These are phyloP conservation scores for Vanessa tameamea DNA, from an alignment of 1,140 invertebrate genomes.

Conservation along the genomic window DNA sequence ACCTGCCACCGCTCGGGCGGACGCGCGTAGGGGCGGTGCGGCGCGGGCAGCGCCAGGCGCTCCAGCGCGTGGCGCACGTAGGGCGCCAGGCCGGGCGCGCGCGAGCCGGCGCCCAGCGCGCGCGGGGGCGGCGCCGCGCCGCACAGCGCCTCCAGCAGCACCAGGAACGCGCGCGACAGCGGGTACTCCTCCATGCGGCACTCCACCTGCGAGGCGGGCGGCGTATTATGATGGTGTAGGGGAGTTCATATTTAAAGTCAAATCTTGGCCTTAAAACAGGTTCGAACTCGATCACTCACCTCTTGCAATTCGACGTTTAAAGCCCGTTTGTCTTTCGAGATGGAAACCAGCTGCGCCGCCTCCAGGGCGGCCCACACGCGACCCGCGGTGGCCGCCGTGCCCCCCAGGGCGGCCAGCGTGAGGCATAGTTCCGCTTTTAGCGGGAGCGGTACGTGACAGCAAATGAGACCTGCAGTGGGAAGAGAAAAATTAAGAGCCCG, in stretches of 20 bases:
- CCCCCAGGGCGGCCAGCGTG: slow-evolving; percentile 89
- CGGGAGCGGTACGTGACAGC: slow-evolving; percentile 91
- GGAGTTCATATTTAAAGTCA: too few species aligned
- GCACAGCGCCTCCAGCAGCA: slow-evolving; percentile 88
- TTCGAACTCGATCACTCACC: slow-evolving; percentile 35
- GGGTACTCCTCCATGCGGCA: slow-evolving; percentile 93
- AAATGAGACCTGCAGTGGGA: slow-evolving; percentile 84
- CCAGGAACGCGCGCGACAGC: slow-evolving; percentile 89
- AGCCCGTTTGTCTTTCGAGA: slow-evolving; percentile 84
- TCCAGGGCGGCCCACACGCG: slow-evolving; percentile 94
- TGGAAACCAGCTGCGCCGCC: slow-evolving; percentile 89
- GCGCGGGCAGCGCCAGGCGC: slow-evolving; percentile 89
- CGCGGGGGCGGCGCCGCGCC: slow-evolving; percentile 85
- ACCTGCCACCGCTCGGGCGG: slow-evolving; percentile 84
- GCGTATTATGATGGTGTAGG: slow-evolving; percentile 12
- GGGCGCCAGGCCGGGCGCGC: slow-evolving; percentile 93
- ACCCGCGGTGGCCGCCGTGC: slow-evolving; percentile 87
- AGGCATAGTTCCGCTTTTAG: slow-evolving; percentile 91
- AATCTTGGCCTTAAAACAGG: too few species aligned
- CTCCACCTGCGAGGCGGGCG: slow-evolving; percentile 84
- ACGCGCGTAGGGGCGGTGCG: slow-evolving; percentile 89
- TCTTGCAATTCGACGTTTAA: slow-evolving; percentile 86
- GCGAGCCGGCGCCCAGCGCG: slow-evolving; percentile 88
- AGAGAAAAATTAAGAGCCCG: not conserved
- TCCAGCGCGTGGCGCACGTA: slow-evolving; percentile 92